Evolutionary conservation across 2,888 invertebrate species (phyloP).

Genomic region (Creontiades dilutus): DNA sequence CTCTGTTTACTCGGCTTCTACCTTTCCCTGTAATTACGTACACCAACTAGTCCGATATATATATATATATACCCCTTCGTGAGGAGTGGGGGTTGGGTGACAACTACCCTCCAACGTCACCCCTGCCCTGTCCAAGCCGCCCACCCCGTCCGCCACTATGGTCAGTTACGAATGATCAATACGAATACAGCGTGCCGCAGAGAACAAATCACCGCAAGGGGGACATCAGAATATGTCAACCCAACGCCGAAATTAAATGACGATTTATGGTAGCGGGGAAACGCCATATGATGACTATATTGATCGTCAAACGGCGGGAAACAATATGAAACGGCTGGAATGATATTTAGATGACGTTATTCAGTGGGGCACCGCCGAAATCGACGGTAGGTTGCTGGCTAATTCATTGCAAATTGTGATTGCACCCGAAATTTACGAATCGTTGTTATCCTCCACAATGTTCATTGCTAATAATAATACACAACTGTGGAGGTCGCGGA

Average conservation of each 20-base stretch:
- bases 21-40: slow-evolving; percentile 46
- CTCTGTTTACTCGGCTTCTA: neutral
- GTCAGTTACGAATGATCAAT: slow-evolving; percentile 31
- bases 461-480: no score
- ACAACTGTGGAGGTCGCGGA: no score
- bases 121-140: neutral
- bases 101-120: neutral
- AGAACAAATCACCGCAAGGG: neutral
- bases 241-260: neutral
- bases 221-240: slow-evolving; percentile 5
- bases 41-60: slow-evolving; percentile 18
- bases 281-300: neutral
- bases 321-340: no score
- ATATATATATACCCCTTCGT: neutral
- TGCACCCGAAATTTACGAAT: no score
- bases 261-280: neutral
- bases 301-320: neutral
- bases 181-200: slow-evolving; percentile 5
- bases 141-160: neutral
- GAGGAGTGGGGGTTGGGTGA: no score
- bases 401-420: no score
- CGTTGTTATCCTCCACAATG: no score
- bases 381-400: no score
- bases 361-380: no score
- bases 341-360: no score